Conservation (phyloP, 2,113 vertebrate genomes). For the Zosterops hypoxanthus region DNA sequence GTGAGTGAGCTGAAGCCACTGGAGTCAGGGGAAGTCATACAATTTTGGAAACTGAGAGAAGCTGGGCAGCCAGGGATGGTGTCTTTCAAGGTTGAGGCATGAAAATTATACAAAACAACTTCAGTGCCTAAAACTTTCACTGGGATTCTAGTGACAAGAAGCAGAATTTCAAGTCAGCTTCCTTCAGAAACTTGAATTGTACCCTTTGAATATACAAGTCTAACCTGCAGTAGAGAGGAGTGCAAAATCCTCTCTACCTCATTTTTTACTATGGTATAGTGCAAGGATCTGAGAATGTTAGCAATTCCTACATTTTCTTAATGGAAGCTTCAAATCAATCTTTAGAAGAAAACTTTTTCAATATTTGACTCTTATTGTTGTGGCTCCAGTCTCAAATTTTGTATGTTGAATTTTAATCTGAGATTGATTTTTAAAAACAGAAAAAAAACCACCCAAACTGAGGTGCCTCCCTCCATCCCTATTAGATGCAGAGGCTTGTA, state of each 20-base stretch:
- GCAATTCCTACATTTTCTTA: background rate
- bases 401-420: background rate
- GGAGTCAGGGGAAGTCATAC: background rate
- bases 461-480: background rate
- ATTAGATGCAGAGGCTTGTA: background rate
- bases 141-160: background rate
- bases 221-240: background rate
- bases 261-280: background rate
- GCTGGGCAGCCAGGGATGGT: background rate
- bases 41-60: background rate
- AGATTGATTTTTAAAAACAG: background rate
- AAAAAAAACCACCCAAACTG: fast-evolving
- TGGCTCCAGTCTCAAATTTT: background rate
- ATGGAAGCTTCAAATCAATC: background rate
- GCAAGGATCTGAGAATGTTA: background rate
- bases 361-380: background rate
- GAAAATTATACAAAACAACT: background rate
- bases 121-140: background rate
- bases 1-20: background rate
- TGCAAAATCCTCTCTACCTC: background rate
- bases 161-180: background rate
- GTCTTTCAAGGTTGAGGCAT: background rate
- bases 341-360: background rate
- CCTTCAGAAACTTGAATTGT: background rate
- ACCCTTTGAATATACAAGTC: background rate